These are phyloP conservation scores for Mergus octosetaceus DNA, from an alignment of 2,797 vertebrate genomes.

Conservation along the genomic window DNA sequence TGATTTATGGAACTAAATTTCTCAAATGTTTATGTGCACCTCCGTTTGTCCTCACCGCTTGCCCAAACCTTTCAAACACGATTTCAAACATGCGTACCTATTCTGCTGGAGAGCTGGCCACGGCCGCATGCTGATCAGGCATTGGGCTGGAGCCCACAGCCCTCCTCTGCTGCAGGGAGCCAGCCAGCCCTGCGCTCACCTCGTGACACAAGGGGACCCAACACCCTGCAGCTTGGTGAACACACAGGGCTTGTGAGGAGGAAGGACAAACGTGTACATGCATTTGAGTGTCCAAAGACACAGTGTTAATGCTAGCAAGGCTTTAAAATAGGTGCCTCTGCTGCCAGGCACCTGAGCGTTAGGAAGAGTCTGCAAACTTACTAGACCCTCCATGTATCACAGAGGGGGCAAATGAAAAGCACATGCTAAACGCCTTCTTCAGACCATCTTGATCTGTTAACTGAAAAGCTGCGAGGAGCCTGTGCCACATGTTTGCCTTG, in stretches of 20 bases:
- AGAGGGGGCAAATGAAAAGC: not conserved
- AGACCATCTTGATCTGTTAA: not conserved
- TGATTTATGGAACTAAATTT: not conserved
- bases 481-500: slow-evolving; percentile 5
- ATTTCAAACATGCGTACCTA: fast-evolving
- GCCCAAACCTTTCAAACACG: not conserved
- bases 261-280: not conserved
- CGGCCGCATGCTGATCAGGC: fast-evolving
- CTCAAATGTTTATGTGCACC: not conserved
- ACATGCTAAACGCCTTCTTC: not conserved
- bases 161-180: fast-evolving
- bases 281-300: not conserved
- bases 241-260: not conserved
- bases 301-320: not conserved
- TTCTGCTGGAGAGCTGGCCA: not conserved
- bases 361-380: not conserved
- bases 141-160: not conserved
- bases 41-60: not conserved
- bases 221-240: fast-evolving
- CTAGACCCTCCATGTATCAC: not conserved
- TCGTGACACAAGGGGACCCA: fast-evolving
- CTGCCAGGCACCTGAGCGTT: not conserved
- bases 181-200: fast-evolving
- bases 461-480: not conserved
- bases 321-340: not conserved